Conservation (phyloP, 2,113 vertebrate genomes). For the Hemiprocne comata region DNA sequence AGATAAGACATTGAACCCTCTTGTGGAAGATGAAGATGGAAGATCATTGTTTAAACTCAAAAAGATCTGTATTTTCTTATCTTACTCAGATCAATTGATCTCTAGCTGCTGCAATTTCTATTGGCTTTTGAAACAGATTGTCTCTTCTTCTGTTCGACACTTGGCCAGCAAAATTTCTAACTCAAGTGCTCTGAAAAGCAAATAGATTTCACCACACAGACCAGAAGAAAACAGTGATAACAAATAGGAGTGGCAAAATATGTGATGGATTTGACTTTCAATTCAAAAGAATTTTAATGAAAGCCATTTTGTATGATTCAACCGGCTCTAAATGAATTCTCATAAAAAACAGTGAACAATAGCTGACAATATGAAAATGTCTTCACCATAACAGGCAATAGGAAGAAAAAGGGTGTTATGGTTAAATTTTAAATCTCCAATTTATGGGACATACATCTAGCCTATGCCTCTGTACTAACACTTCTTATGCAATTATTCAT, state of each 20-base stretch:
- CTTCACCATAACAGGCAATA: neutral
- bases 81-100: neutral
- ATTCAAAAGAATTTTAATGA: neutral
- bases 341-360: neutral
- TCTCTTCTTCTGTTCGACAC: neutral
- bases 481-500: neutral
- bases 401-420: neutral
- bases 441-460: neutral
- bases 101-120: neutral
- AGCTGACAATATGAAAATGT: neutral
- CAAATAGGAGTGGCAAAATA: neutral
- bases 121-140: neutral
- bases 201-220: neutral
- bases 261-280: neutral
- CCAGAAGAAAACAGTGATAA: neutral
- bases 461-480: neutral
- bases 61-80: neutral
- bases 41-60: constrained; percentile 20
- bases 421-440: neutral
- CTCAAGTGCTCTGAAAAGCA: neutral
- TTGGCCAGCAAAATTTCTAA: neutral
- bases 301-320: neutral
- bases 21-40: neutral
- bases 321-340: neutral
- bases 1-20: neutral